Base-by-base conservation (phyloP, 1,140 invertebrate genomes). In the Tribolium castaneum region DNA sequence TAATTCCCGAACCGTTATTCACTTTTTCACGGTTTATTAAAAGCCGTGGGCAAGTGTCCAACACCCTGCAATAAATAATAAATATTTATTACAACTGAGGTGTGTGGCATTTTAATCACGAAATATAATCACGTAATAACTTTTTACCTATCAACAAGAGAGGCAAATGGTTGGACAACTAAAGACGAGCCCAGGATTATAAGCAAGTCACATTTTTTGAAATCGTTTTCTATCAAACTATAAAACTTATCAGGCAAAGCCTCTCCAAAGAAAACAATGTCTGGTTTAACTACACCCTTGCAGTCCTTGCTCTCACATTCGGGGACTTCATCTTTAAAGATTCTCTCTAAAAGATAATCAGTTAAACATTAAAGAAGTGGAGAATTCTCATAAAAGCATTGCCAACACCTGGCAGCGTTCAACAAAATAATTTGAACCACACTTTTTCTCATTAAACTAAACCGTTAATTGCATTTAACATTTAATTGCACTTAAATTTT, bases 151-250 rank as follows among this genome's bases (percentile, higher is more conserved):
- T 95, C 92, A 77, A 96, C 89, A 4, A 98, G 89, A 10, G 95
- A 96, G n/a, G 96, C 96, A 90, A 99, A 99, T 0, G 98, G 98
- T 78, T 98, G 95, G 0, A 99, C 97, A 80, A 94, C 93, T 59
- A 99, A 89, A 13, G 97, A 98, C 1, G 98, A 98, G 6, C 98
- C 98, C 92, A 99, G 94, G 3, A 99, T 94, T 73, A 99, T 96
- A 4, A 99, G 89, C 74, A 99, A 88, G 88, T 99, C 97, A 87
- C 97, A 98, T 75, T 94, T 88, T 39, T 89, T 86, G 85, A 99
- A 97, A 88, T 99, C 98, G 78, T 90, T 85, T 13, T 89, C 86
- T 2, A 92, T 87, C 59, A 90, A 89, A 10, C 85, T 82, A 81
- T 93, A 92, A 87, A 97, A 98, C 72, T 92, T 90, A 0, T 89